phyloP scores from a whole-genome alignment of 2,797 vertebrate species.

The Pempheris klunzingeri region DNA sequence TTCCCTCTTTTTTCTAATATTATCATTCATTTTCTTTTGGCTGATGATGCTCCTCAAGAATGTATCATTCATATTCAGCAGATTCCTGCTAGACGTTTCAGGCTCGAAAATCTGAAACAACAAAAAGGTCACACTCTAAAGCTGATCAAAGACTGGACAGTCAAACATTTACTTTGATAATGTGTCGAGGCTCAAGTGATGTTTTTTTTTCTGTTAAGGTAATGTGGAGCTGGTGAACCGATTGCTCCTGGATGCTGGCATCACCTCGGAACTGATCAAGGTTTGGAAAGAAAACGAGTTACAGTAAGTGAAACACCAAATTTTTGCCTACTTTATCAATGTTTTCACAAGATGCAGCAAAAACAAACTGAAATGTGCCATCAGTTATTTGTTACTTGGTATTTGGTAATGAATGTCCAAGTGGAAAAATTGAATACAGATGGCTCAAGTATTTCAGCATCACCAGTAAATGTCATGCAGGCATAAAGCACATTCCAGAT shows the following conservation, averaged over 20 bases:
- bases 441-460: constrained; percentile 54
- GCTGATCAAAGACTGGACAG: constrained; percentile 3
- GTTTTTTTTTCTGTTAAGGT: constrained; percentile 68
- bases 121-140: constrained; percentile 1
- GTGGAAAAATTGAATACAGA: constrained; percentile 37
- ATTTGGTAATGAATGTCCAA: constrained; percentile 34
- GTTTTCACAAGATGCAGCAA: neutral
- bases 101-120: constrained; percentile 21
- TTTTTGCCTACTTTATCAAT: neutral
- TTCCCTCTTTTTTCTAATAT: neutral
- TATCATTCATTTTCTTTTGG: constrained; percentile 6
- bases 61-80: constrained; percentile 50
- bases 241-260: constrained; percentile 93
- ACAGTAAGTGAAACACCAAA: constrained; percentile 85
- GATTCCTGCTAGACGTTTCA: constrained; percentile 32
- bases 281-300: constrained; percentile 87
- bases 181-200: neutral
- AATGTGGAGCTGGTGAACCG: constrained; percentile 87
- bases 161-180: neutral
- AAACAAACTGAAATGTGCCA: constrained; percentile 18
- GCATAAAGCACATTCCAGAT: constrained; percentile 49
- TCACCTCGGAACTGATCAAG: constrained; percentile 91
- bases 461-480: constrained; percentile 58
- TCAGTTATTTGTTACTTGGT: constrained; percentile 20
- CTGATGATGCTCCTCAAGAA: constrained; percentile 2